Evolutionary conservation across 2,888 invertebrate species (phyloP), one percentile per base, ranked within the genome.

Genomic region (Aphidoletes aphidimyza): DNA sequence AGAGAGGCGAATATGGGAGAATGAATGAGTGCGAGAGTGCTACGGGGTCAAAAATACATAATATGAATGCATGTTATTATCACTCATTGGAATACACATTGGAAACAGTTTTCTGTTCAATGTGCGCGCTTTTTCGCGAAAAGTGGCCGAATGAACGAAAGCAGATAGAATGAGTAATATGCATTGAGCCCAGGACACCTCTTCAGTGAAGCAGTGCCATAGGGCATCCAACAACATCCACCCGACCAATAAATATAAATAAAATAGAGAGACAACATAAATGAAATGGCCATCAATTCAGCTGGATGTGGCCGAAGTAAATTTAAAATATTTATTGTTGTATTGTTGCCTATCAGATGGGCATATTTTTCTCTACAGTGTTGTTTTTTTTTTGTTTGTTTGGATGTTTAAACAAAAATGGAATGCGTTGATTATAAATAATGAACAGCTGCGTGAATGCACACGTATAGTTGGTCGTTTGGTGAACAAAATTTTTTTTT

Each of bases 291-390:
- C 37, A 36, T 81, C 81, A 81, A 81, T 81, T 81, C 22, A 22
- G n/a, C 81, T 81, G 81, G 6, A 81, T 81, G 37, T 81, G 81
- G 81, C 81, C 11, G 81, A 81, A 81, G 37, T 81, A 81, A 37
- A 81, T 81, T 81, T 81, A 81, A 37, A 37, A 81, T 81, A 81
- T 81, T 81, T 81, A 81, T 81, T 81, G 37, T 81, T 37, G 81
- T 37, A 81, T 78, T 78, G 36, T 36, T 36, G 78, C 78, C 78
- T 36, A 78, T 81, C 81, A 81, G 81, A 81, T 81, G 36, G 37
- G n/a, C 37, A 81, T 81, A 37, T 81, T 81, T 36, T 81, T 49
- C n/a, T n/a, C n/a, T n/a, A n/a, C n/a, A n/a, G n/a, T n/a, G n/a
- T n/a, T n/a, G n/a, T n/a, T n/a, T n/a, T n/a, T n/a, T n/a, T n/a